Conservation (phyloP, 2,888 invertebrate genomes). For the Falcaria lacertinaria region DNA sequence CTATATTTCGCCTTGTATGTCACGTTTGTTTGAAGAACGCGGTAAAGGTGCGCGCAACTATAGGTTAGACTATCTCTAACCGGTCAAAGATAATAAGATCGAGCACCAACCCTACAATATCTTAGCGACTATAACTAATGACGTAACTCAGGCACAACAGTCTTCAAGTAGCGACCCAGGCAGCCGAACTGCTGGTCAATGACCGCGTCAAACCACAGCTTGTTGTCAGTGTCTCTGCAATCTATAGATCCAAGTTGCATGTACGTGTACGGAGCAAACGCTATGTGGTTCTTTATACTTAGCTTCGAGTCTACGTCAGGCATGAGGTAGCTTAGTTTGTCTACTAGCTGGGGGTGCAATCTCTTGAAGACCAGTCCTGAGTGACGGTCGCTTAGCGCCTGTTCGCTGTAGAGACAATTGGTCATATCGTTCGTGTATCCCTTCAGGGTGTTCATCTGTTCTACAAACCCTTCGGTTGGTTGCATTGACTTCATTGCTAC, state of each 20-base stretch:
- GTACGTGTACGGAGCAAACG: slow-evolving; percentile 57
- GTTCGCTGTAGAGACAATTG: slow-evolving; percentile 57
- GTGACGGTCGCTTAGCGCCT: slow-evolving; percentile 34
- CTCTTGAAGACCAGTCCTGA: slow-evolving; percentile 49
- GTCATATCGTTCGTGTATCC: slow-evolving; percentile 51
- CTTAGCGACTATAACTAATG: slow-evolving; percentile 13
- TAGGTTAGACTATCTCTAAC: too few species aligned
- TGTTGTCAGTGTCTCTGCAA: slow-evolving; percentile 38
- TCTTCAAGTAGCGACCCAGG: slow-evolving; percentile 44
- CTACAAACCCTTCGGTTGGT: slow-evolving; percentile 23
- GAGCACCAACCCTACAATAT: slow-evolving; percentile 25
- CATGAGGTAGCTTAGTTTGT: slow-evolving; percentile 41
- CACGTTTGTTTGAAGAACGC: too few species aligned
- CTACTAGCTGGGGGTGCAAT: slow-evolving; percentile 47
- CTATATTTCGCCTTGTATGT: too few species aligned
- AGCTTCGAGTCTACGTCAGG: slow-evolving; percentile 49
- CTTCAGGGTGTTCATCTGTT: slow-evolving; percentile 38
- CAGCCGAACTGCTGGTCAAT: slow-evolving; percentile 42
- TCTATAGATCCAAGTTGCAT: slow-evolving; percentile 32
- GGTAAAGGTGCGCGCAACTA: too few species aligned
- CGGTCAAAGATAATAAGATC: too few species aligned
- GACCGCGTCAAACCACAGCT: slow-evolving; percentile 41
- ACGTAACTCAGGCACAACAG: slow-evolving; percentile 38
- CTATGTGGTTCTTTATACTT: slow-evolving; percentile 57
- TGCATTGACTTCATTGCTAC: slow-evolving; percentile 27